phyloP scores from a whole-genome alignment of 2,888 invertebrate genomes.

The Cephus pygmeus region DNA sequence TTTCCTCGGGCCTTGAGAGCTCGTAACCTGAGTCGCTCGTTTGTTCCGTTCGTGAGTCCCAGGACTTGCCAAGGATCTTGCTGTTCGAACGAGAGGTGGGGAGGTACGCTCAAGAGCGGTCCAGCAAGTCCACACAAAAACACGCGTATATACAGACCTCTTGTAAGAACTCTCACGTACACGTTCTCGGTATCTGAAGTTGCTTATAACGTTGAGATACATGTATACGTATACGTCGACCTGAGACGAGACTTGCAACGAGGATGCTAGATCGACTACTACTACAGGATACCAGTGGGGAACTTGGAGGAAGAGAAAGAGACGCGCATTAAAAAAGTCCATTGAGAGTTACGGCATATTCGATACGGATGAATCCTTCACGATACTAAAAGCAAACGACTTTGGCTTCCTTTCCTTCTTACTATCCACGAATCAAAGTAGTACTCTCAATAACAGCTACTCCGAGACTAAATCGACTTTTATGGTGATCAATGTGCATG shows the following conservation, averaged over 20 bases:
- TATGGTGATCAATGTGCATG: neutral
- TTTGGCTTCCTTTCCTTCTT: neutral
- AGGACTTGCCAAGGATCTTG: neutral
- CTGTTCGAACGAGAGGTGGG: neutral
- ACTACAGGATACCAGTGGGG: neutral
- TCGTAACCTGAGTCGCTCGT: neutral
- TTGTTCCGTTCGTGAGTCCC: neutral
- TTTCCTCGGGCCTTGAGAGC: neutral
- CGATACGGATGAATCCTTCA: neutral
- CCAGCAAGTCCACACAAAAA: constrained; percentile 20
- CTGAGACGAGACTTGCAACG: neutral
- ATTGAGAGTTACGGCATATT: neutral
- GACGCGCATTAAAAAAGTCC: neutral
- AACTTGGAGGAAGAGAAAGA: neutral
- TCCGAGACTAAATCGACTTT: neutral
- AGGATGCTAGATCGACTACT: neutral
- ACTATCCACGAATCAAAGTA: neutral
- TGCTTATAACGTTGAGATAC: neutral
- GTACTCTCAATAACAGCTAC: neutral
- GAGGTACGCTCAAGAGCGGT: constrained; percentile 16
- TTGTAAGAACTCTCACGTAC: neutral
- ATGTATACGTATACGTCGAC: neutral
- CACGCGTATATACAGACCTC: neutral
- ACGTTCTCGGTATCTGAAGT: neutral
- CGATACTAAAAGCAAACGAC: neutral